Evolutionary conservation across 1,140 invertebrate genomes (phyloP).

Genomic region (Solen grandis): DNA sequence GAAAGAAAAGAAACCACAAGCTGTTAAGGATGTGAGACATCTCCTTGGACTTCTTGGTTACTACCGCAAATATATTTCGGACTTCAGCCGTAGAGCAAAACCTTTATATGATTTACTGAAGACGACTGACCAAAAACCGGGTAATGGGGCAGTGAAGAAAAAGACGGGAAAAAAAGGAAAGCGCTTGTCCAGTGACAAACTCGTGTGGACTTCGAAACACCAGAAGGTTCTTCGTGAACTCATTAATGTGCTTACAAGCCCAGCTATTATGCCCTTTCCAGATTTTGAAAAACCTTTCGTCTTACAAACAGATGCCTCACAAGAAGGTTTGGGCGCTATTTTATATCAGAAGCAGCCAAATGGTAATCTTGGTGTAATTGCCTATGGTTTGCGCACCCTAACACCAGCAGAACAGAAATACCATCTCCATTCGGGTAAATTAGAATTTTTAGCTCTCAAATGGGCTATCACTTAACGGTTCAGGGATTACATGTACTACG

Average conservation of each 20-base stretch:
- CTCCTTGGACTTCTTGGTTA: slow-evolving; percentile 15
- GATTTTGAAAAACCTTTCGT: slow-evolving; percentile 75
- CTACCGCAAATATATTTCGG: slow-evolving; percentile 75
- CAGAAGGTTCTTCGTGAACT: slow-evolving; percentile 45
- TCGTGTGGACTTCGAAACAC: slow-evolving; percentile 45
- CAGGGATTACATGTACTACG: slow-evolving; percentile 53
- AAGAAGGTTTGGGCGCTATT: slow-evolving; percentile 78
- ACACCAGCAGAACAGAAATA: slow-evolving; percentile 55
- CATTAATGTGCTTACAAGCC: slow-evolving; percentile 66
- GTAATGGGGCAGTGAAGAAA: slow-evolving; percentile 49
- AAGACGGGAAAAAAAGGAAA: slow-evolving; percentile 18
- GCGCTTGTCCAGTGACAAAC: neutral
- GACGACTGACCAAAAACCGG: slow-evolving; percentile 3
- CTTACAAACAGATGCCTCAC: slow-evolving; percentile 80
- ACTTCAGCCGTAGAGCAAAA: slow-evolving; percentile 67
- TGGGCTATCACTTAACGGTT: slow-evolving; percentile 50
- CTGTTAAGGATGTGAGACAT: neutral
- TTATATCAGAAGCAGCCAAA: slow-evolving; percentile 75
- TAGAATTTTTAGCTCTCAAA: slow-evolving; percentile 59
- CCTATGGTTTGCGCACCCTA: slow-evolving; percentile 55
- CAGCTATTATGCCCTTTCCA: slow-evolving; percentile 71
- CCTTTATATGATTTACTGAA: slow-evolving; percentile 22
- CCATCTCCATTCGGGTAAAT: slow-evolving; percentile 52
- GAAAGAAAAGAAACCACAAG: neutral
- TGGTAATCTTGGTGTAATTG: slow-evolving; percentile 50